Conservation (phyloP, 2,888 invertebrate genomes). For the Leucophenga montana region DNA sequence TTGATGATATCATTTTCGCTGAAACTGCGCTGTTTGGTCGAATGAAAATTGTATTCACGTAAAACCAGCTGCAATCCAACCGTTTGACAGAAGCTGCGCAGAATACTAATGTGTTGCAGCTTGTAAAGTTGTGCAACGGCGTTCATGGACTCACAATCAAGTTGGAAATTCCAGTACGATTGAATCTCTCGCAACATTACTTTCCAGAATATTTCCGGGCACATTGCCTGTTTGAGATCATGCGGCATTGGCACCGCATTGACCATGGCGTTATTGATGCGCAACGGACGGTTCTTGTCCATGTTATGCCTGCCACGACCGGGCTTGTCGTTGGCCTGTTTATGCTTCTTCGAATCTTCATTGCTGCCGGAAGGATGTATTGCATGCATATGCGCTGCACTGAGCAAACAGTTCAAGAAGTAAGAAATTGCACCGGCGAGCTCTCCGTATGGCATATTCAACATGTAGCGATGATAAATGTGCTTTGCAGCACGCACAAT, state of each 20-base stretch:
- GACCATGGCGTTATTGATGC: constrained; percentile 72
- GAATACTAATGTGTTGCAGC: constrained; percentile 89
- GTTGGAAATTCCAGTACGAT: constrained; percentile 90
- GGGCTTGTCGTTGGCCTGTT: too few species aligned
- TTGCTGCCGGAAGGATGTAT: too few species aligned
- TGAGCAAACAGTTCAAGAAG: constrained; percentile 94
- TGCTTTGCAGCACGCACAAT: constrained; percentile 92
- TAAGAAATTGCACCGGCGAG: constrained; percentile 91
- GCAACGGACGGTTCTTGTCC: constrained; percentile 65
- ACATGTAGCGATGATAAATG: constrained; percentile 90
- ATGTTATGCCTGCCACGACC: constrained; percentile 74
- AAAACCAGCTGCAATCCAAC: constrained; percentile 92
- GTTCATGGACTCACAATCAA: constrained; percentile 85
- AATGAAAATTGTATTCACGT: constrained; percentile 92
- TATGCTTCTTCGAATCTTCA: neutral
- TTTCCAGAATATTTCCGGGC: constrained; percentile 86
- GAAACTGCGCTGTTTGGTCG: constrained; percentile 88
- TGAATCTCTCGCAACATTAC: constrained; percentile 81
- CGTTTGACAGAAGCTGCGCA: constrained; percentile 86
- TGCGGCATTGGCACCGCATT: constrained; percentile 69
- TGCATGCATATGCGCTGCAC: constrained; percentile 77
- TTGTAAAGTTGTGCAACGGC: constrained; percentile 82
- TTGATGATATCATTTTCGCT: constrained; percentile 94
- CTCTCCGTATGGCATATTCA: constrained; percentile 86
- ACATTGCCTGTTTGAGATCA: constrained; percentile 92